phyloP scores from a whole-genome alignment of 2,113 vertebrate genomes.

The Glaucomys volans region DNA sequence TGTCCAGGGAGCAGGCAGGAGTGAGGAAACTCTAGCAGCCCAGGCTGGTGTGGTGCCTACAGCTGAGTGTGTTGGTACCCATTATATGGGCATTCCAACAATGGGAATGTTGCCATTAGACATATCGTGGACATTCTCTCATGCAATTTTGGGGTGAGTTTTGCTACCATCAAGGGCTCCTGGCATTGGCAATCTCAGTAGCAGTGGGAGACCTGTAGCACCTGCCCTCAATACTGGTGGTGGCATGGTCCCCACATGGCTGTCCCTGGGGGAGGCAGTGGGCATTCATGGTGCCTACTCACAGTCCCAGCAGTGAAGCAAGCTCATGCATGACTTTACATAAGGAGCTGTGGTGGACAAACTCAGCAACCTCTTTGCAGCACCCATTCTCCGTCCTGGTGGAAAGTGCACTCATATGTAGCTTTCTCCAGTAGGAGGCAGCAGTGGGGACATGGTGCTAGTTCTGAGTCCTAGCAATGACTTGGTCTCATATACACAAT shows the following conservation, averaged over 20 bases:
- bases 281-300: background rate
- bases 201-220: fast-evolving
- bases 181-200: background rate
- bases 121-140: background rate
- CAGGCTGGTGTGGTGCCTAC: background rate
- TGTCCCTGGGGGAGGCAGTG: background rate
- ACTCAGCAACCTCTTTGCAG: background rate
- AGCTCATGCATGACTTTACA: background rate
- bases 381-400: too few relatives aligned
- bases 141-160: background rate
- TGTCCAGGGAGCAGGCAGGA: background rate
- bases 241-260: background rate
- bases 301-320: background rate
- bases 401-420: background rate
- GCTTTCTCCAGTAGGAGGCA: background rate
- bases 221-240: background rate
- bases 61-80: too few relatives aligned
- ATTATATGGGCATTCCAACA: background rate
- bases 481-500: background rate
- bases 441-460: background rate
- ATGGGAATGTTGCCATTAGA: background rate
- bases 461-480: too few relatives aligned
- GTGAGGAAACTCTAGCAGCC: background rate
- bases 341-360: background rate
- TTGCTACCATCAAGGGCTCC: background rate